phyloP scores from a whole-genome alignment of 2,797 vertebrate species.

The Tapera naevia region DNA sequence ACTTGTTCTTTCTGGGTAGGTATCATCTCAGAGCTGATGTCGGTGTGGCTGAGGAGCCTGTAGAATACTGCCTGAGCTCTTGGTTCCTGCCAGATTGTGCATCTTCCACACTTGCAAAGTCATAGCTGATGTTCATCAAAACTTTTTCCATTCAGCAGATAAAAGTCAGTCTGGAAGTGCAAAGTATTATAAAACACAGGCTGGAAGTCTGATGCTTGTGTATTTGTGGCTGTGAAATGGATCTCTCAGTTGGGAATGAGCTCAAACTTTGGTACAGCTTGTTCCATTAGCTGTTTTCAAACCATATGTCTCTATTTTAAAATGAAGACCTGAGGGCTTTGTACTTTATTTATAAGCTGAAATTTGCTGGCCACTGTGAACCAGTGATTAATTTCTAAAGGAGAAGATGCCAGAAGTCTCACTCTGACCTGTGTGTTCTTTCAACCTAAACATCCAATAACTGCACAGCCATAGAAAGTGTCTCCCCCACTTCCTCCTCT shows the following conservation, averaged over 20 bases:
- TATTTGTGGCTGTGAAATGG: conserved; percentile 15
- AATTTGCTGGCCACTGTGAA: conserved; percentile 42
- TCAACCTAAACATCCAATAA: conserved; percentile 55
- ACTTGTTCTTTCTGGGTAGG: neutral
- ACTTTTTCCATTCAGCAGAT: conserved; percentile 3
- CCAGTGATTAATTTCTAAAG: conserved; percentile 26
- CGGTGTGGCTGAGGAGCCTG: neutral
- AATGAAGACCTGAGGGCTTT: conserved; percentile 34
- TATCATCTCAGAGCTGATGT: neutral
- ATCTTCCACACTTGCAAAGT: neutral
- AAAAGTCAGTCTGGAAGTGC: conserved; percentile 26
- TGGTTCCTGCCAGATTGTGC: neutral
- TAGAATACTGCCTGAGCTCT: neutral
- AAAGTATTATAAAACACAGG: conserved; percentile 29
- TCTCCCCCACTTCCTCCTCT: conserved; percentile 10
- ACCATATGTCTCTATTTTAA: conserved; percentile 41
- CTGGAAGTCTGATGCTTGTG: conserved; percentile 27
- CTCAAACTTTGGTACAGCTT: conserved; percentile 9
- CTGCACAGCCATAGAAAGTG: conserved; percentile 11
- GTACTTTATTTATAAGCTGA: conserved; percentile 62
- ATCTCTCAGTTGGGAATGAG: conserved; percentile 54
- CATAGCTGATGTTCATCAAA: conserved; percentile 15
- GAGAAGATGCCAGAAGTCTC: conserved; percentile 51
- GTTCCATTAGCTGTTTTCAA: conserved; percentile 43
- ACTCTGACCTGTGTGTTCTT: neutral